phyloP scores from a whole-genome alignment of 2,797 vertebrate species.

The Florisuga fusca region DNA sequence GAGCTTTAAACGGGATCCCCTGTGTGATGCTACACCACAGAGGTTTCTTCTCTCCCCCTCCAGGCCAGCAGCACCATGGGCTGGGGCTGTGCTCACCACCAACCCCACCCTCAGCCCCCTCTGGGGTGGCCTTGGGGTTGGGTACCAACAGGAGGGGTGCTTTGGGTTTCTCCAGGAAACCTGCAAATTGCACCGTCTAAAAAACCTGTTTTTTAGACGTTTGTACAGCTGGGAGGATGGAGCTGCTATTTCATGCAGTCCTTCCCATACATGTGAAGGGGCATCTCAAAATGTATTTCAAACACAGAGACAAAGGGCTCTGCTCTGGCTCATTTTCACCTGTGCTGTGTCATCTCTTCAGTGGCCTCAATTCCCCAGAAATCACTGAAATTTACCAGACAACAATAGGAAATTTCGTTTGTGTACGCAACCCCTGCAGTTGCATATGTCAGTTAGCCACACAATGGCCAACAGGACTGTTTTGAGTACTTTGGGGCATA shows the following conservation, averaged over 20 bases:
- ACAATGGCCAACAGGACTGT: not conserved
- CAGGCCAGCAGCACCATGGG: rapidly evolving
- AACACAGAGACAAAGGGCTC: not conserved
- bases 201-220: not conserved
- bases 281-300: not conserved
- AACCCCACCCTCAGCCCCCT: rapidly evolving
- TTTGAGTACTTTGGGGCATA: not conserved
- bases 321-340: conserved; percentile 20
- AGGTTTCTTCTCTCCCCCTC: not conserved
- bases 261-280: not conserved
- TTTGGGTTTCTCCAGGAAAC: not conserved
- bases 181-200: not conserved
- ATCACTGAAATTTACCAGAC: not conserved
- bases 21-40: rapidly evolving
- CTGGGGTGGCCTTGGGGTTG: not conserved
- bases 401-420: conserved; percentile 9
- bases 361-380: not conserved
- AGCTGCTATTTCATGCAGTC: not conserved
- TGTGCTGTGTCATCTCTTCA: not conserved
- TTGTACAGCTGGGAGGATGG: not conserved
- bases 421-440: not conserved
- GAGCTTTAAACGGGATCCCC: not conserved
- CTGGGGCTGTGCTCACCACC: not conserved
- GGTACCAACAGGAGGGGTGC: not conserved
- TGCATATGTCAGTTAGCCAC: not conserved